Evolutionary conservation across 1,140 invertebrate species (phyloP), one percentile per base, ranked within the genome.

Genomic region (Temnothorax nylanderi): DNA sequence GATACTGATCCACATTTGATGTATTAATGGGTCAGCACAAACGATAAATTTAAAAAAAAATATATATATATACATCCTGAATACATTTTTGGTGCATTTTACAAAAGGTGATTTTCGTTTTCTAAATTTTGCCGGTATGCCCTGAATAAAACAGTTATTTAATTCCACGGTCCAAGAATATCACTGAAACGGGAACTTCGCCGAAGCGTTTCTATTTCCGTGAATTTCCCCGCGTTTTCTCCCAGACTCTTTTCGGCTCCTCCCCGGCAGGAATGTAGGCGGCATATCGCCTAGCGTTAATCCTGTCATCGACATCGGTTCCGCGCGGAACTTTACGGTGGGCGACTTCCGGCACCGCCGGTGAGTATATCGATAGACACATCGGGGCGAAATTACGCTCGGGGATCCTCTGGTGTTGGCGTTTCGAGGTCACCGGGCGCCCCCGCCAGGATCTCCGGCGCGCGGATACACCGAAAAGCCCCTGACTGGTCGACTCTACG

Each of bases 401-500:
- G 69, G 60, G 69, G 85, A 88, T 88, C 78, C 78, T 65, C 65
- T 60, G 51, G 85, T 71, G 80, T 56, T 88, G 87, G 87, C 76
- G 76, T 88, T 80, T 86, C 89, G 87, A 84, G 88, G 72, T 84
- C 88, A 87, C 78, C 74, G 51, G 71, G 88, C 89, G 72, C 90
- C 87, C 89, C 72, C 51, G 87, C 64, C 77, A 90, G 89, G 90
- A 91, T 91, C 87, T 90, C 89, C 67, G 34, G 87, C 87, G 69
- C 87, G 62, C 84, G 90, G 87, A 90, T 91, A 91, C 81, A 90
- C 87, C 90, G 89, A 91, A 90, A 90, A 90, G 89, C 90, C 86
- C 87, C 90, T 88, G 90, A 90, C 90, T 90, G 89, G 90, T 88
- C 89, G 89, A 91, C 90, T 81, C 77, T 90, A 90, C 89, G 87